These are phyloP conservation scores for Sarcophaga carnaria DNA, from an alignment of 2,888 invertebrate genomes.

Conservation along the genomic window DNA sequence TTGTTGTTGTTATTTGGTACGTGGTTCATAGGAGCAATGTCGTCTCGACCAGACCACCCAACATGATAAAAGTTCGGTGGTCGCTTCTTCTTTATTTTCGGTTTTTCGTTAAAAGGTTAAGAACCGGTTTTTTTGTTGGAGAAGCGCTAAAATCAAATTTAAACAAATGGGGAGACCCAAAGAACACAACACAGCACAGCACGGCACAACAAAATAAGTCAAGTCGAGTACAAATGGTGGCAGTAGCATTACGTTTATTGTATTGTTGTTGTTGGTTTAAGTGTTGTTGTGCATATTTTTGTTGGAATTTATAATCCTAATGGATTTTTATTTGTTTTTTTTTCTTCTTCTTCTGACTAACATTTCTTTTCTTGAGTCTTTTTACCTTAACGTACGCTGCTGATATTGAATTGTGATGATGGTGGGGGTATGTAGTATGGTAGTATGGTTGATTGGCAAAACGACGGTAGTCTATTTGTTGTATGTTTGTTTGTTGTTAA, in stretches of 20 bases:
- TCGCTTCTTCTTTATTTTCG: not conserved
- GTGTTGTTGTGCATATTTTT: constrained; percentile 32
- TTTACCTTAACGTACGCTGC: not conserved
- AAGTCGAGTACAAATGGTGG: not conserved
- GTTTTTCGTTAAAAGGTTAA: constrained; percentile 44
- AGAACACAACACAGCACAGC: not conserved
- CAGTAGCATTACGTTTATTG: no score
- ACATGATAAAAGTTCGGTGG: constrained; percentile 49
- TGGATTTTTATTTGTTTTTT: constrained; percentile 58
- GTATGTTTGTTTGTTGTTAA: constrained; percentile 62
- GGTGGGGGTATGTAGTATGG: constrained; percentile 40
- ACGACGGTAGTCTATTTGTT: constrained; percentile 63
- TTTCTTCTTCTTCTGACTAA: not conserved
- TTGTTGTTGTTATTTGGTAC: constrained; percentile 42
- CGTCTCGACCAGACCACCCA: constrained; percentile 61
- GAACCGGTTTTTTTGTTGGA: constrained; percentile 57
- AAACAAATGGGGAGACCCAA: constrained; percentile 46
- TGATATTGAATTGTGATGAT: constrained; percentile 9
- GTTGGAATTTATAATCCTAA: constrained; percentile 51
- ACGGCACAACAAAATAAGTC: not conserved
- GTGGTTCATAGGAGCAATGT: constrained; percentile 27
- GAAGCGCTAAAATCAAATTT: constrained; percentile 60
- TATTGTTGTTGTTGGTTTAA: no score
- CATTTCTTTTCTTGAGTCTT: constrained; percentile 38
- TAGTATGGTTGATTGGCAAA: constrained; percentile 59